Conservation (phyloP, 2,797 vertebrate genomes). For the Leuciscus waleckii region DNA sequence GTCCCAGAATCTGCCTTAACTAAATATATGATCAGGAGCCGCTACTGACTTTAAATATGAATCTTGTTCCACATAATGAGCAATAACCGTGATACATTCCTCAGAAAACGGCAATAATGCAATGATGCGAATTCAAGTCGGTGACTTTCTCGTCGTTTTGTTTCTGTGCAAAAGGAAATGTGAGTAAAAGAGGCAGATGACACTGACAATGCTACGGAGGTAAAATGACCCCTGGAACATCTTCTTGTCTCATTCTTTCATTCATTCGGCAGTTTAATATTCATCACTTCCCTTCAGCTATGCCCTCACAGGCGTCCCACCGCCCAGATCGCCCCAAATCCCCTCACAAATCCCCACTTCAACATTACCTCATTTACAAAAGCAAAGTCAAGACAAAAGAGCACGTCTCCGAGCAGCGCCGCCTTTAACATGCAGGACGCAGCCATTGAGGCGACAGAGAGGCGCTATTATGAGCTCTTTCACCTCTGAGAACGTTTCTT, state of each 20-base stretch:
- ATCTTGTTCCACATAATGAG: neutral
- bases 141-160: neutral
- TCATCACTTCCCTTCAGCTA: constrained; percentile 48
- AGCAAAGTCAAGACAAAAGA: constrained; percentile 54
- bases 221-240: constrained; percentile 49
- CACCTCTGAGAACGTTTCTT: constrained; percentile 36
- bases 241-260: constrained; percentile 21
- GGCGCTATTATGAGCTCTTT: constrained; percentile 38
- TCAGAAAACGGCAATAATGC: neutral
- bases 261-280: constrained; percentile 46
- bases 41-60: neutral
- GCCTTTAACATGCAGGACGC: constrained; percentile 49
- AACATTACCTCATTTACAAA: constrained; percentile 56
- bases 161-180: neutral
- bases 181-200: constrained; percentile 20
- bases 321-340: constrained; percentile 48
- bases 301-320: constrained; percentile 41
- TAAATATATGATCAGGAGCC: neutral
- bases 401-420: constrained; percentile 47
- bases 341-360: constrained; percentile 51
- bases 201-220: constrained; percentile 6
- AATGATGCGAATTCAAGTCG: neutral
- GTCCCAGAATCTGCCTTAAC: too few relatives aligned
- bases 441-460: constrained; percentile 42
- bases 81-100: neutral